Evolutionary conservation across 64 coral and sea anemone species (phyloP).

Genomic region (Montipora cactus): DNA sequence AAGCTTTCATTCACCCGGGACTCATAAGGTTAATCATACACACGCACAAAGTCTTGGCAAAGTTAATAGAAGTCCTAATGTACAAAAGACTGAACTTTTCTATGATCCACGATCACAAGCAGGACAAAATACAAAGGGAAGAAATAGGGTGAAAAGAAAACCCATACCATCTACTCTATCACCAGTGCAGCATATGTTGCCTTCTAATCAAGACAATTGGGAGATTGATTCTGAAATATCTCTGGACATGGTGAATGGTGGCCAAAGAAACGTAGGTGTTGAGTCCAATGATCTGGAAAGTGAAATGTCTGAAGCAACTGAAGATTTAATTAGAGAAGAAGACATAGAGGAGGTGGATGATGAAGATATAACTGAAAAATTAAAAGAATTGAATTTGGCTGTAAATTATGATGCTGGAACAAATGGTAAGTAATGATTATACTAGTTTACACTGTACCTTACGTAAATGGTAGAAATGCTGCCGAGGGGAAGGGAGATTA

Average conservation of each 20-base stretch:
- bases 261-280: slow-evolving; percentile 2
- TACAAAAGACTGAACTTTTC: background rate
- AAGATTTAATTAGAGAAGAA: slow-evolving; percentile 64
- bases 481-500: too few relatives aligned
- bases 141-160: slow-evolving; percentile 3
- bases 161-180: background rate
- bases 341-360: slow-evolving; percentile 82
- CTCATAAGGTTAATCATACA: background rate
- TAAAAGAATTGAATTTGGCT: slow-evolving; percentile 90
- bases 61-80: background rate
- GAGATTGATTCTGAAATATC: slow-evolving; percentile 80
- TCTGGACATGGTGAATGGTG: slow-evolving; percentile 58
- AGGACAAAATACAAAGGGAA: slow-evolving; percentile 36
- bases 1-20: background rate
- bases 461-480: too few relatives aligned
- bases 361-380: slow-evolving; percentile 84
- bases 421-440: slow-evolving; percentile 59
- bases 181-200: slow-evolving; percentile 16
- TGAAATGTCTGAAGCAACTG: slow-evolving; percentile 64
- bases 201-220: slow-evolving; percentile 64
- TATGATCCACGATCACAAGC: background rate
- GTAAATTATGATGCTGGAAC: slow-evolving; percentile 76
- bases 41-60: slow-evolving; percentile 2
- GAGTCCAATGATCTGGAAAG: slow-evolving; percentile 55
- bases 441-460: too few relatives aligned